phyloP scores from a whole-genome alignment of 2,113 vertebrate species.

The Poeciliopsis turrubarensis region DNA sequence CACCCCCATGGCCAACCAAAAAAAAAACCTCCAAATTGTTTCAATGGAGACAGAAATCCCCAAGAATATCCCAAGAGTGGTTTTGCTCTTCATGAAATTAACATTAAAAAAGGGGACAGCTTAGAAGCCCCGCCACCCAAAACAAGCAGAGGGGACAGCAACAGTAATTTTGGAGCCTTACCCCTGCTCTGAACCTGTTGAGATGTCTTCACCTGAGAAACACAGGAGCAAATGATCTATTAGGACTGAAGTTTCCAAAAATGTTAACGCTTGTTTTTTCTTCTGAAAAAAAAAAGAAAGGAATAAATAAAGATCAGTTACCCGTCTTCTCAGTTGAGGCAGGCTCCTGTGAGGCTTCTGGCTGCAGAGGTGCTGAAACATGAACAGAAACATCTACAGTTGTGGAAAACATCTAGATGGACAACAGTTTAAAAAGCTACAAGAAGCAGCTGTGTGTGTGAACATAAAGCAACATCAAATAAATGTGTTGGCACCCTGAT shows the following conservation, averaged over 20 bases:
- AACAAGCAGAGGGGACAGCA: slow-evolving; percentile 14
- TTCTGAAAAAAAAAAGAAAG: not conserved
- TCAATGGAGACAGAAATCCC: slow-evolving; percentile 71
- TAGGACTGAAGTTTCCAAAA: not conserved
- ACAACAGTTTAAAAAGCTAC: not conserved
- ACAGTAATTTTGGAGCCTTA: slow-evolving; percentile 59
- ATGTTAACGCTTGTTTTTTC: not conserved
- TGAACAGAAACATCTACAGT: slow-evolving; percentile 3
- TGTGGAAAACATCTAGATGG: not conserved
- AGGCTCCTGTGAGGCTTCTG: slow-evolving; percentile 67
- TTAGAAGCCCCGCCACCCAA: slow-evolving; percentile 24
- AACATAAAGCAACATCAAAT: too few relatives aligned
- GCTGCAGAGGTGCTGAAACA: slow-evolving; percentile 57
- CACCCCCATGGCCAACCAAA: slow-evolving; percentile 69
- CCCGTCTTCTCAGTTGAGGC: slow-evolving; percentile 70
- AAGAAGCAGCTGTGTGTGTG: too few relatives aligned
- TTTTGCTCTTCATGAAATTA: not conserved
- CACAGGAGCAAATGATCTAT: slow-evolving; percentile 15
- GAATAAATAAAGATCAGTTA: slow-evolving; percentile 38
- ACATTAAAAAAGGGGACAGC: slow-evolving; percentile 3
- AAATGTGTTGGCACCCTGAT: too few relatives aligned
- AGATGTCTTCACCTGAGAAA: slow-evolving; percentile 66
- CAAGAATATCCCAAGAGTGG: slow-evolving; percentile 23
- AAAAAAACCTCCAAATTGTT: slow-evolving; percentile 62
- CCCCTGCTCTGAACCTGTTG: slow-evolving; percentile 77